A percentile compares a stretch with the other conserved stretches of the same genome.
phyloP scores from a whole-genome alignment of 2,797 vertebrate genomes.

The Xerus rutilus region DNA sequence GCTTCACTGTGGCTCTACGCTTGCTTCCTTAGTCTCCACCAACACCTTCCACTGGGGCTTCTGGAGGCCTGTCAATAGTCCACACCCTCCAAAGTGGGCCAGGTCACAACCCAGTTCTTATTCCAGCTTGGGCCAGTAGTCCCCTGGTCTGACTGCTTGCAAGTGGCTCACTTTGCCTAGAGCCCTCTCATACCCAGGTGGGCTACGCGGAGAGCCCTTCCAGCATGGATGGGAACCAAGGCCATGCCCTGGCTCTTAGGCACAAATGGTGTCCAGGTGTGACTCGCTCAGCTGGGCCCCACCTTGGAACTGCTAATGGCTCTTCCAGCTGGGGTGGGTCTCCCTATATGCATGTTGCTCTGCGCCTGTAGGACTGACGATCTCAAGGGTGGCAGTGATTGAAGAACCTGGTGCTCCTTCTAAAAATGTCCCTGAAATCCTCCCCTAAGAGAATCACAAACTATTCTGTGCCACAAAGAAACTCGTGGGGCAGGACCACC shows the following conservation, averaged over 20 bases:
- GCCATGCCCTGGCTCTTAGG: not conserved
- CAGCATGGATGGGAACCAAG: not conserved
- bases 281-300: not conserved
- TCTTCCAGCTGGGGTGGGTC: not conserved
- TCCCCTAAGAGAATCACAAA: not conserved
- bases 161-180: not conserved
- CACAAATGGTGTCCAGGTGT: not conserved
- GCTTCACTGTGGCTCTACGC: not conserved
- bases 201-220: not conserved
- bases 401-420: not conserved
- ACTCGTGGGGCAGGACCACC: not conserved
- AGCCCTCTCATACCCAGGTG: not conserved
- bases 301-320: not conserved
- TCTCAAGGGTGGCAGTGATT: not conserved
- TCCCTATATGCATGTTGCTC: not conserved
- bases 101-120: not conserved
- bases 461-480: not conserved
- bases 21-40: not conserved
- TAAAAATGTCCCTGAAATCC: not conserved
- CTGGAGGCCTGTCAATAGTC: not conserved
- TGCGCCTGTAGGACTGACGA: not conserved
- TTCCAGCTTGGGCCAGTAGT: rapidly evolving
- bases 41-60: not conserved
- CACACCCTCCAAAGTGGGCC: not conserved
- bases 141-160: not conserved